These are phyloP conservation scores for Etheostoma nigrum DNA, from an alignment of 2,797 vertebrate genomes.

Conservation along the genomic window DNA sequence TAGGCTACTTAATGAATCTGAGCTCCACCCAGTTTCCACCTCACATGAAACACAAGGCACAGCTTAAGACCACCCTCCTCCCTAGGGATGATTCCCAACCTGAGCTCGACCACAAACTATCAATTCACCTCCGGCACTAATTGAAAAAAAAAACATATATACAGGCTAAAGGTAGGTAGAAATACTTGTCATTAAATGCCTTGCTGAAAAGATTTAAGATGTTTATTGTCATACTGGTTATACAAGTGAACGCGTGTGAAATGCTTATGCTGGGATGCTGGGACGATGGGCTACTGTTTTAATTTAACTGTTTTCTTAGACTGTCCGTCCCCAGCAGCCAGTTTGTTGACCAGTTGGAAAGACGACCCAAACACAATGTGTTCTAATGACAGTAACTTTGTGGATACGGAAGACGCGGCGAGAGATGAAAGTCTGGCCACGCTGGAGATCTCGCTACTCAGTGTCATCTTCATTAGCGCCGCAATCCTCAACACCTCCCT, in stretches of 20 bases:
- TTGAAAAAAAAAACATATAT: background rate
- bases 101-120: background rate
- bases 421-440: slow-evolving; percentile 76
- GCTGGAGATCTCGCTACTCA: slow-evolving; percentile 78
- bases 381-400: slow-evolving; percentile 55
- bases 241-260: too few species aligned
- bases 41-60: slow-evolving; percentile 50
- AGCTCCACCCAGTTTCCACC: slow-evolving; percentile 70
- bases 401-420: slow-evolving; percentile 44
- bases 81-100: slow-evolving; percentile 2
- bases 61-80: slow-evolving; percentile 18
- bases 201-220: background rate
- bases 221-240: too few species aligned
- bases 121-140: background rate
- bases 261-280: too few species aligned
- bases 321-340: background rate
- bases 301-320: background rate
- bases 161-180: slow-evolving; percentile 13
- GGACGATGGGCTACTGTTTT: background rate
- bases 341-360: background rate
- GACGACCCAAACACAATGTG: slow-evolving; percentile 48
- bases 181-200: background rate
- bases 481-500: slow-evolving; percentile 74
- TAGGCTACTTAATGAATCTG: slow-evolving; percentile 22
- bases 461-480: slow-evolving; percentile 76